Conservation (phyloP, 2,888 invertebrate species). For the Sphaeridia pumilis region DNA sequence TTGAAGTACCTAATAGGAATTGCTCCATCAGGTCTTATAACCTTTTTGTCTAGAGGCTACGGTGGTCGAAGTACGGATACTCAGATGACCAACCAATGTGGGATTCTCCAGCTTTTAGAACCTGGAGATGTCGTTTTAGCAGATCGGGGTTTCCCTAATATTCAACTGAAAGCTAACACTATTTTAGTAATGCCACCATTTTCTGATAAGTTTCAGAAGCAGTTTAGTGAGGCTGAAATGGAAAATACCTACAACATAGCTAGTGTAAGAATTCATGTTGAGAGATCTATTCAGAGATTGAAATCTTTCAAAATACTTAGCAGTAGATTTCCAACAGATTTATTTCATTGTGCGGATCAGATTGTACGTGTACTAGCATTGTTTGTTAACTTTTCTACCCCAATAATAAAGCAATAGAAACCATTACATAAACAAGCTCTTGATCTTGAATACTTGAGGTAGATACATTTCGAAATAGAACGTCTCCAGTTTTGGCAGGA, state of each 20-base stretch:
- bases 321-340: neutral
- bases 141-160: conserved; percentile 17
- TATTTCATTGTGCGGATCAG: conserved; percentile 4
- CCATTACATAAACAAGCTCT: neutral
- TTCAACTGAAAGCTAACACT: neutral
- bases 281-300: conserved; percentile 10
- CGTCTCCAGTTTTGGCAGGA: neutral
- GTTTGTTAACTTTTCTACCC: conserved; percentile 6
- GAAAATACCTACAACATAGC: conserved; percentile 10
- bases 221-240: neutral
- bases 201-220: neutral
- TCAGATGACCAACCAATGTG: conserved; percentile 16
- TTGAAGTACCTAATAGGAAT: conserved; percentile 25
- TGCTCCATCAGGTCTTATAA: conserved; percentile 20
- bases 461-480: neutral
- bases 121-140: conserved; percentile 10
- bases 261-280: conserved; percentile 12
- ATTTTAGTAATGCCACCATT: conserved; percentile 16
- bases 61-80: conserved; percentile 25
- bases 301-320: conserved; percentile 9
- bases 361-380: conserved; percentile 7
- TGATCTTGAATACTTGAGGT: too few species aligned
- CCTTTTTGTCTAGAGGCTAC: conserved; percentile 21
- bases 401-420: conserved; percentile 5
- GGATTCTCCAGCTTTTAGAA: conserved; percentile 12